phyloP scores from a whole-genome alignment of 2,888 invertebrate genomes.

The Mimachlamys varia region DNA sequence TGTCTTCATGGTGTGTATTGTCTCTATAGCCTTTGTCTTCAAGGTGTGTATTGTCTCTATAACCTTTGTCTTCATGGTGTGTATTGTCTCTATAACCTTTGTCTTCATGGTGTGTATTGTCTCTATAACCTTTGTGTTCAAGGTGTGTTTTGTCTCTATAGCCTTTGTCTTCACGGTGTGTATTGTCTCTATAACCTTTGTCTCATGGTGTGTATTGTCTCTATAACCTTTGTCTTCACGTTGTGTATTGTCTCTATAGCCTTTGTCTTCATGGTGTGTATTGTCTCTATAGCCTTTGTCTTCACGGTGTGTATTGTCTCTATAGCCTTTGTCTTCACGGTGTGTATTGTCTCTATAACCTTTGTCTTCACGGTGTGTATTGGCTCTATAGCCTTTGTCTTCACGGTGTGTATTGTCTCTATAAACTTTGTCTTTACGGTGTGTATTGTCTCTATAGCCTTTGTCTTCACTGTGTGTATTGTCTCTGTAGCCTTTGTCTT shows the following conservation, averaged over 20 bases:
- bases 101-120: constrained; percentile 71
- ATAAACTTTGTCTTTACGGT: constrained; percentile 72
- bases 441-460: constrained; percentile 68
- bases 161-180: constrained; percentile 73
- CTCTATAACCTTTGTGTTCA: constrained; percentile 69
- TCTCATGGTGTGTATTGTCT: constrained; percentile 72
- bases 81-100: constrained; percentile 69
- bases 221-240: constrained; percentile 70
- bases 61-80: constrained; percentile 72
- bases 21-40: constrained; percentile 68
- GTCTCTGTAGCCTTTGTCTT: background rate
- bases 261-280: constrained; percentile 72
- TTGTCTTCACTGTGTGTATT: constrained; percentile 71
- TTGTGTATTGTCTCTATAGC: constrained; percentile 72
- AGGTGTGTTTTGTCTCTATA: constrained; percentile 72
- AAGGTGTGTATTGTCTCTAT: constrained; percentile 73
- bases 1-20: constrained; percentile 70
- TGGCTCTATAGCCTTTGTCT: constrained; percentile 67
- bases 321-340: constrained; percentile 71
- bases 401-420: constrained; percentile 72
- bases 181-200: constrained; percentile 65
- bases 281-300: constrained; percentile 63
- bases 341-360: constrained; percentile 70
- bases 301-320: constrained; percentile 73
- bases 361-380: constrained; percentile 73